phyloP scores from a whole-genome alignment of 2,888 invertebrate genomes.

The Eutolmus rufibarbis region DNA sequence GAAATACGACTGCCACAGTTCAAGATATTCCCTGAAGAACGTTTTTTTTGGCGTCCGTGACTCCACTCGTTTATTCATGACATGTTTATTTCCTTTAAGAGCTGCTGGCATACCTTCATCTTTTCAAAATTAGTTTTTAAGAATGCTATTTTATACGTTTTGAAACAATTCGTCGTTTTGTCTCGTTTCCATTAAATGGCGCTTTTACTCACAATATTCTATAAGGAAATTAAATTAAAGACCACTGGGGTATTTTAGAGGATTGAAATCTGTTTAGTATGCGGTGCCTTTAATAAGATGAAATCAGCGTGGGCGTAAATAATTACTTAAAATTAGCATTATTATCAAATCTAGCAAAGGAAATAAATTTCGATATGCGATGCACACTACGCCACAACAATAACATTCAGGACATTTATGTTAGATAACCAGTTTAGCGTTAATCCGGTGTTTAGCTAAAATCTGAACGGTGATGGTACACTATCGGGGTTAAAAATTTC shows the following conservation, averaged over 20 bases:
- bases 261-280: background rate
- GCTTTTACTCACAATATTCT: background rate
- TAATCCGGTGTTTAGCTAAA: background rate
- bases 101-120: background rate
- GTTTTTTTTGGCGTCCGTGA: background rate
- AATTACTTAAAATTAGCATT: constrained; percentile 8
- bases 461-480: background rate
- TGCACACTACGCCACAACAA: background rate
- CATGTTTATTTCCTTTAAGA: background rate
- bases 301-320: constrained; percentile 23
- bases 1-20: background rate
- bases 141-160: background rate
- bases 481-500: background rate
- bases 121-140: background rate
- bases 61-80: background rate
- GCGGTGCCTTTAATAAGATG: background rate
- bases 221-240: background rate
- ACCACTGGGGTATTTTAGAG: background rate
- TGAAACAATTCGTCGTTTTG: background rate
- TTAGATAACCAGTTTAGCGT: background rate
- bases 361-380: background rate
- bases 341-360: background rate
- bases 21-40: background rate
- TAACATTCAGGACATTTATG: background rate
- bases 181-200: background rate